Conservation (phyloP, 2,888 invertebrate species). For the Sphinx pinastri region DNA sequence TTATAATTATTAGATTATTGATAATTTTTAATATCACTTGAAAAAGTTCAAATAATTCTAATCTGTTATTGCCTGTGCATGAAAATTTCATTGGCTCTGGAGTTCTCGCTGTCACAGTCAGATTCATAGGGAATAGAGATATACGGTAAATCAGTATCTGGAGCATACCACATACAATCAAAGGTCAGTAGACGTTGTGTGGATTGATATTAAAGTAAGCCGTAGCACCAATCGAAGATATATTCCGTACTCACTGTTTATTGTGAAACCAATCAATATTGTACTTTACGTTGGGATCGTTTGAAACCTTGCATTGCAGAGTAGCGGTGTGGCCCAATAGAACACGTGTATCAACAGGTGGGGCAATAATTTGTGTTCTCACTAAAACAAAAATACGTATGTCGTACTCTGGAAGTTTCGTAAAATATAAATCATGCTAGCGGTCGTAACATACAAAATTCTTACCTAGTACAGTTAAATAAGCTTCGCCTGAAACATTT, state of each 20-base stretch:
- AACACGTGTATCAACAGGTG: constrained; percentile 95
- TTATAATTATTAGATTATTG: too few species aligned
- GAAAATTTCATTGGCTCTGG: too few species aligned
- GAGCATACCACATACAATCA: too few species aligned
- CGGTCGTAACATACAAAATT: constrained; percentile 12
- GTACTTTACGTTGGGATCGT: constrained; percentile 94
- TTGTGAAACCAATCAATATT: constrained; percentile 95
- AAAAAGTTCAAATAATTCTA: too few species aligned
- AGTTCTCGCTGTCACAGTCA: too few species aligned
- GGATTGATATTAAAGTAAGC: constrained; percentile 11
- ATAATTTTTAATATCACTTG: too few species aligned
- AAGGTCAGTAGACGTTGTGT: neutral
- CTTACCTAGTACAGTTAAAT: constrained; percentile 92
- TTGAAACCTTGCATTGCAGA: constrained; percentile 96
- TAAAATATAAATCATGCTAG: constrained; percentile 26
- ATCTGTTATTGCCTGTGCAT: too few species aligned
- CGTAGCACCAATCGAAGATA: neutral
- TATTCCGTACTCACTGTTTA: constrained; percentile 86
- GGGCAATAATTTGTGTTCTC: constrained; percentile 96
- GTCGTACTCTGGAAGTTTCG: constrained; percentile 32
- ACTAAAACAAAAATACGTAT: constrained; percentile 81
- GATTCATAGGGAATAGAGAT: too few species aligned
- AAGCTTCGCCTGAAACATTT: constrained; percentile 91
- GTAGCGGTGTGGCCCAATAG: constrained; percentile 96
- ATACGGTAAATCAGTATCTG: too few species aligned